phyloP scores from a whole-genome alignment of 2,888 invertebrate species.

The Scaptomyza parva region DNA sequence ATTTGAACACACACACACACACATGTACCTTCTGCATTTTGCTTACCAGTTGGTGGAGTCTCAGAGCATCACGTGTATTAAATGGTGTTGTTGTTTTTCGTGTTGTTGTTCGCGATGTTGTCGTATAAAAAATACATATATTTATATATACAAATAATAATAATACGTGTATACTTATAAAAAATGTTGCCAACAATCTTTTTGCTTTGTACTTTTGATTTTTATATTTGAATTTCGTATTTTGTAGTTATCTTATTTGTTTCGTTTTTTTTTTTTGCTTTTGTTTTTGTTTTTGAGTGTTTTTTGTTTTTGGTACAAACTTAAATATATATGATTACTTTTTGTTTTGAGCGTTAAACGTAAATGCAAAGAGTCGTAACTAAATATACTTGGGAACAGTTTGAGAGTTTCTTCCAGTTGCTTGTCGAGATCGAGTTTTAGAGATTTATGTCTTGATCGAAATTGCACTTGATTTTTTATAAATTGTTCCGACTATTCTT shows the following conservation, averaged over 20 bases:
- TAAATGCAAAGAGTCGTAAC: constrained; percentile 57
- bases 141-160: constrained; percentile 75
- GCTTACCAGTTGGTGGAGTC: constrained; percentile 59
- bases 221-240: constrained; percentile 69
- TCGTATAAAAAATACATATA: constrained; percentile 76
- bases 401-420: constrained; percentile 48
- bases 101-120: constrained; percentile 56
- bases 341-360: constrained; percentile 42
- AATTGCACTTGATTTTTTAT: constrained; percentile 54
- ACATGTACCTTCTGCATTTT: constrained; percentile 3
- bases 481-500: constrained; percentile 39
- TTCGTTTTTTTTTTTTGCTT: constrained; percentile 13
- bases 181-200: constrained; percentile 78
- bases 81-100: constrained; percentile 46
- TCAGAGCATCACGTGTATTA: constrained; percentile 57
- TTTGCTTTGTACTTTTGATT: constrained; percentile 79
- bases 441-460: constrained; percentile 42
- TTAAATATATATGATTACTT: constrained; percentile 36
- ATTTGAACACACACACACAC: constrained; percentile 19
- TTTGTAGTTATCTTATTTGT: constrained; percentile 36
- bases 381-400: constrained; percentile 48
- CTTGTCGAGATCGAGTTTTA: constrained; percentile 55
- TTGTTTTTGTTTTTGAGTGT: constrained; percentile 24
- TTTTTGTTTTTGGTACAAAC: constrained; percentile 34
- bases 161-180: constrained; percentile 70